phyloP scores from a whole-genome alignment of 2,888 invertebrate genomes.

The Beris chalybata region DNA sequence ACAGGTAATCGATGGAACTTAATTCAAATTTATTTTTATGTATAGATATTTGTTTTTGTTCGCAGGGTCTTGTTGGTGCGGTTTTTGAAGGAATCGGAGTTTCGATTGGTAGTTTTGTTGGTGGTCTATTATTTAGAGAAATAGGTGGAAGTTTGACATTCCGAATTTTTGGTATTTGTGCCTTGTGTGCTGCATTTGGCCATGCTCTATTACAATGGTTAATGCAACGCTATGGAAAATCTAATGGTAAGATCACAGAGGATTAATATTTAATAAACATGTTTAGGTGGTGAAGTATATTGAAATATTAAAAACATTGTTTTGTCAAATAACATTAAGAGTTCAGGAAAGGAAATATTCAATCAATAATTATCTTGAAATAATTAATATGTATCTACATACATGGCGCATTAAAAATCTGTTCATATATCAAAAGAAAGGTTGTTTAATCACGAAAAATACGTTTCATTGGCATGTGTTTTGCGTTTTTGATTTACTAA shows the following conservation, averaged over 20 bases:
- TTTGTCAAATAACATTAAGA: no score
- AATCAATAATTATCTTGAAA: no score
- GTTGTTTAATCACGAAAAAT: no score
- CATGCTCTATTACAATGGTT: conserved; percentile 62
- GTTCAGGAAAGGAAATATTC: no score
- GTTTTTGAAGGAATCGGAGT: conserved; percentile 86
- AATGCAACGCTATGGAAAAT: conserved; percentile 37
- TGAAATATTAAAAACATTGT: no score
- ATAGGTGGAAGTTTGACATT: conserved; percentile 71
- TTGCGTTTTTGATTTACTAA: no score
- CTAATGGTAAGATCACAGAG: conserved; percentile 35
- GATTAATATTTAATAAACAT: no score
- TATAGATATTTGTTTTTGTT: conserved; percentile 9
- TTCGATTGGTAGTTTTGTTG: conserved; percentile 75
- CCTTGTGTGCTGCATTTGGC: conserved; percentile 63
- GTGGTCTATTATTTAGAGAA: conserved; percentile 68
- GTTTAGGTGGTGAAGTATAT: no score
- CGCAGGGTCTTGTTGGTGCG: conserved; percentile 79
- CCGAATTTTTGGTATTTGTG: conserved; percentile 70
- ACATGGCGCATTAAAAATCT: no score
- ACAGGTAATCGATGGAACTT: conserved; percentile 62
- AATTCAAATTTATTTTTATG: background rate
- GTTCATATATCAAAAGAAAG: no score
- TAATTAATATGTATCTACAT: no score
- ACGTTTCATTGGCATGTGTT: no score